Percentiles rank a stretch among this genome's conserved stretches.
Evolutionary conservation across 1,140 invertebrate species (phyloP).

Genomic region (Nasonia longicornis): DNA sequence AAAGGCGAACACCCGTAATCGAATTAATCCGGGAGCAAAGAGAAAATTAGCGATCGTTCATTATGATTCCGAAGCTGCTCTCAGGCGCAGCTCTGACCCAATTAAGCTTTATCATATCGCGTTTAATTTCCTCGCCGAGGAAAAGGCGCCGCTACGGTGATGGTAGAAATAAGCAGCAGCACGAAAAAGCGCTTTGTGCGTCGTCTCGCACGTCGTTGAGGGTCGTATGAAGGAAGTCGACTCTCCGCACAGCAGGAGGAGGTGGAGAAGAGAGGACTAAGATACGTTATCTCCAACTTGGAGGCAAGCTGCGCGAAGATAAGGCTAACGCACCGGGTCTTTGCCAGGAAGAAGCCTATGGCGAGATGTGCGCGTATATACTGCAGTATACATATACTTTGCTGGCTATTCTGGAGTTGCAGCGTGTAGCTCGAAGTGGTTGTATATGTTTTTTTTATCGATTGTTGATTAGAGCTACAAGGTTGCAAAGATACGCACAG

Average conservation of each 20-base stretch:
- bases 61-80: background rate
- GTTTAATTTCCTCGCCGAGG: background rate
- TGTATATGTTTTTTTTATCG: too few species aligned
- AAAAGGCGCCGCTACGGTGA: background rate
- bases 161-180: too few species aligned
- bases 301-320: conserved; percentile 36
- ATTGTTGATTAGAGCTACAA: too few species aligned
- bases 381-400: too few species aligned
- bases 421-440: too few species aligned
- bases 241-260: background rate
- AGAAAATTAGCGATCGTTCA: conserved; percentile 7
- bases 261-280: background rate
- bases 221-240: conserved; percentile 22
- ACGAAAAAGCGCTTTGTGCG: background rate
- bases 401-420: too few species aligned
- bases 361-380: background rate
- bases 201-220: background rate
- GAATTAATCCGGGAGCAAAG: background rate
- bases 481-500: too few species aligned
- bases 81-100: background rate
- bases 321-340: conserved; percentile 39
- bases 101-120: background rate
- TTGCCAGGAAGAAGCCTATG: conserved; percentile 20
- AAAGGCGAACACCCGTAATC: background rate
- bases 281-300: conserved; percentile 41